Base-by-base conservation (phyloP, 2,797 vertebrate species). In the Nannoperca obscura region DNA sequence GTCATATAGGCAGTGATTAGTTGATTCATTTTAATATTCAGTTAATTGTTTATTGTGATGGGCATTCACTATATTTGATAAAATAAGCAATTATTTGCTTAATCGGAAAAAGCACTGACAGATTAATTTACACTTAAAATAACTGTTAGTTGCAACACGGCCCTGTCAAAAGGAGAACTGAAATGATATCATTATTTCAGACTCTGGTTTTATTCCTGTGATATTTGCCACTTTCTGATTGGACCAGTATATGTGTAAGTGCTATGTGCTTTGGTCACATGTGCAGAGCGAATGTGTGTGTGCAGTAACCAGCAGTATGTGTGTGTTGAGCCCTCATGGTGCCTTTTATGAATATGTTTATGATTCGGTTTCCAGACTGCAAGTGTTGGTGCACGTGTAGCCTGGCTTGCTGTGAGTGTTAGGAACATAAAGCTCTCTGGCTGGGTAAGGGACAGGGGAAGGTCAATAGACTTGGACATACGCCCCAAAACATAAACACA, bases 311-410 rank as follows among this genome's bases (percentile, higher is more conserved):
- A 67, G 50, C 64, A 46, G 58, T 50, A 14, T 76, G 72, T 32
- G 50, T 49, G 30, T 63, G 46, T 15, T 24, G 34, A 60, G 50
- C 42, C 6, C 32, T 57, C 47, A 1, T 40, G 17, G 19, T 44
- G 61, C 52, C 27, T 69, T 34, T 58, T 36, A 54, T 24, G 2
- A 83, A 59, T 24, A 54, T 74, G 50, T 75, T 49, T 30, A 40
- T 49, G 34, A 10, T 50, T 20, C 15, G 44, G 14, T 64, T 80
- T 76, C 68, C 68, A 74, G 20, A 27, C 32, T 52, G 47, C 19
- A 14, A 22, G 60, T 50, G 71, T 75, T 14, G 9, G 19, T 65
- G 22, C 74, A 62, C 9, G 46, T 76, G 62, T 10, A 30, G 49
- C 68, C 7, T 0, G 2, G 42, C 52, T 61, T 20, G 55, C 44